phyloP scores from a whole-genome alignment of 2,797 vertebrate genomes.

The Vultur gryphus region DNA sequence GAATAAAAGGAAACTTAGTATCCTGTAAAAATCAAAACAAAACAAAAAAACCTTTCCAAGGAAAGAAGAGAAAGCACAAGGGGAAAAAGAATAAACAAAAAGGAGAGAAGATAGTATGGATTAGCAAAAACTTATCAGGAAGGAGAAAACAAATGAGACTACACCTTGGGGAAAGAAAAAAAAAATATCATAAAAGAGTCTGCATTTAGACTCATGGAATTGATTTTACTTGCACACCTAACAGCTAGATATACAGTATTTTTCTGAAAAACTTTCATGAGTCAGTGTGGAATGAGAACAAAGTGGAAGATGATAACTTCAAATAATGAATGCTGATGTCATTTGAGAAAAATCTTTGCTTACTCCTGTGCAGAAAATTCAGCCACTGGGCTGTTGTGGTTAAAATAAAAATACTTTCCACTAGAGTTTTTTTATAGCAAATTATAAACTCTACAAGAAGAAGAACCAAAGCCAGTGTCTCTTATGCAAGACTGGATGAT shows the following conservation, averaged over 20 bases:
- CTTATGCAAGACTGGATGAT: neutral
- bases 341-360: neutral
- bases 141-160: neutral
- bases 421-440: neutral
- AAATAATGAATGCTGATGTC: neutral
- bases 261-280: neutral
- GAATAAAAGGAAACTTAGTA: neutral
- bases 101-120: neutral
- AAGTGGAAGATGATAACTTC: neutral
- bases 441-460: neutral
- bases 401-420: slow-evolving; percentile 6
- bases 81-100: neutral
- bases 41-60: neutral
- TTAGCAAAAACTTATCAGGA: neutral
- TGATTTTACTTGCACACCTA: neutral
- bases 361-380: neutral
- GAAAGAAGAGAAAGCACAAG: neutral
- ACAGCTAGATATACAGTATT: neutral
- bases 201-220: neutral
- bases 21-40: neutral
- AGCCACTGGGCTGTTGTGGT: neutral
- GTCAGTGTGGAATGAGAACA: neutral
- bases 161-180: neutral
- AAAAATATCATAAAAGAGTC: neutral
- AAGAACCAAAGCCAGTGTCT: neutral